Conservation (phyloP, 2,888 invertebrate species). For the Aproaerema taeniolella region DNA sequence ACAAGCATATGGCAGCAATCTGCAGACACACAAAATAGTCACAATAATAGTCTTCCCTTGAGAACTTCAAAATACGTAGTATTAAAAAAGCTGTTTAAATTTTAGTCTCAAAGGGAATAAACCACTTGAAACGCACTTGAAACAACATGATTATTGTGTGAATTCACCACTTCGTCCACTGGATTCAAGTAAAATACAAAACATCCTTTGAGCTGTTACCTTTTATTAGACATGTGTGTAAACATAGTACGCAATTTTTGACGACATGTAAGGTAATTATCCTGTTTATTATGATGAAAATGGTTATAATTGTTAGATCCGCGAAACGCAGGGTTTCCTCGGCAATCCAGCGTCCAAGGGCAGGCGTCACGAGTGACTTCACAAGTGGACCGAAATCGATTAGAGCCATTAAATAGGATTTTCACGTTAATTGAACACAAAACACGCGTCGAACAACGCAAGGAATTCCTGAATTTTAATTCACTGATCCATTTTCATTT, state of each 20-base stretch:
- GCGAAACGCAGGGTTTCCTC: constrained; percentile 40
- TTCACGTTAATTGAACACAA: no score
- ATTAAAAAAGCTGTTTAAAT: no score
- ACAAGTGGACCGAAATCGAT: constrained; percentile 23
- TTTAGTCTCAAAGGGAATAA: no score
- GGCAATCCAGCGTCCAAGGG: constrained; percentile 30
- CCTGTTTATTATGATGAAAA: constrained; percentile 1
- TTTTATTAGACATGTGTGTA: constrained; percentile 35
- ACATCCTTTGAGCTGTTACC: constrained; percentile 21
- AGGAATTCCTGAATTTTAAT: no score
- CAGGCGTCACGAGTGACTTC: constrained; percentile 31
- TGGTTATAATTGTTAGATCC: constrained; percentile 19
- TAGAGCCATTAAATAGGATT: no score
- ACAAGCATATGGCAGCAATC: constrained; percentile 37
- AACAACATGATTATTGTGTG: constrained; percentile 35
- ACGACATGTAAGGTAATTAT: constrained; percentile 27
- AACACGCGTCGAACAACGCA: no score
- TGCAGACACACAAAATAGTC: constrained; percentile 24
- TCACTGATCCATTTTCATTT: no score
- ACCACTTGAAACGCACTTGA: constrained; percentile 51
- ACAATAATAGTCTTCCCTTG: no score
- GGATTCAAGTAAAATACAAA: constrained; percentile 38
- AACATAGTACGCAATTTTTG: constrained; percentile 28
- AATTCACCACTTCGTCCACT: constrained; percentile 36
- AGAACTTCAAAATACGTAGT: no score